A percentile compares a stretch with the other conserved stretches of the same genome.
These are phyloP conservation scores for Microtus ochrogaster DNA, from an alignment of 2,113 vertebrate species.

Conservation along the genomic window DNA sequence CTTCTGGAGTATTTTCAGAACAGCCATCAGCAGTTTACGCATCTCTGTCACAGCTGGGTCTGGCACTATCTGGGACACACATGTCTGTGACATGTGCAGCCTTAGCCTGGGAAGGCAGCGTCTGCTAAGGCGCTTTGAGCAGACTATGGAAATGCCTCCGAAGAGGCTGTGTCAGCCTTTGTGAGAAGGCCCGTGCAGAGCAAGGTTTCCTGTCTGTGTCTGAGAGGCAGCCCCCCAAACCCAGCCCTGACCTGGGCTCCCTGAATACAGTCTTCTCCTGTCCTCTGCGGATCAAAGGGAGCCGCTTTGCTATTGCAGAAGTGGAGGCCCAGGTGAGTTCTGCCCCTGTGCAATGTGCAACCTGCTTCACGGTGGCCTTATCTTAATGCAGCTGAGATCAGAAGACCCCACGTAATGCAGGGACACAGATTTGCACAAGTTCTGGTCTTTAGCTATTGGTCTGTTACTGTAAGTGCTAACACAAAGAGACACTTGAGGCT, in stretches of 20 bases:
- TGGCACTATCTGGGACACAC: constrained; percentile 29
- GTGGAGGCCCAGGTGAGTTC: too few relatives aligned
- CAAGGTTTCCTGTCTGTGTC: background rate
- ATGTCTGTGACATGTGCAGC: background rate
- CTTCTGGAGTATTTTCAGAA: background rate
- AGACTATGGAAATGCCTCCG: background rate
- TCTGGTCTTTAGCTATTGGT: background rate
- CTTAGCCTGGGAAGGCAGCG: background rate
- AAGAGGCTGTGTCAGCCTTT: background rate
- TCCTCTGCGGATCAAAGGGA: background rate
- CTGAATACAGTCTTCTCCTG: too few relatives aligned
- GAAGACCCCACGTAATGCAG: background rate
- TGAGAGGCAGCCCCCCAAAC: background rate
- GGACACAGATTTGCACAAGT: background rate
- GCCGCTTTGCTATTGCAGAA: background rate
- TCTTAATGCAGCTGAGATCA: background rate
- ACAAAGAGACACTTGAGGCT: background rate
- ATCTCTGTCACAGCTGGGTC: background rate
- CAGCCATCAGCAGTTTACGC: background rate
- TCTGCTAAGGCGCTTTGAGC: background rate
- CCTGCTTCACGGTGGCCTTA: background rate
- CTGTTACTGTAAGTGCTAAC: too few relatives aligned
- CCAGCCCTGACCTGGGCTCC: background rate
- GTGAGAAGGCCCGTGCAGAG: fast-evolving
- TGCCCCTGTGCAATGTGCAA: background rate